Percentiles rank a stretch among this genome's conserved stretches.
Evolutionary conservation across 2,113 vertebrate species (phyloP).

Genomic region (Pseudolaguvia tuberculata): DNA sequence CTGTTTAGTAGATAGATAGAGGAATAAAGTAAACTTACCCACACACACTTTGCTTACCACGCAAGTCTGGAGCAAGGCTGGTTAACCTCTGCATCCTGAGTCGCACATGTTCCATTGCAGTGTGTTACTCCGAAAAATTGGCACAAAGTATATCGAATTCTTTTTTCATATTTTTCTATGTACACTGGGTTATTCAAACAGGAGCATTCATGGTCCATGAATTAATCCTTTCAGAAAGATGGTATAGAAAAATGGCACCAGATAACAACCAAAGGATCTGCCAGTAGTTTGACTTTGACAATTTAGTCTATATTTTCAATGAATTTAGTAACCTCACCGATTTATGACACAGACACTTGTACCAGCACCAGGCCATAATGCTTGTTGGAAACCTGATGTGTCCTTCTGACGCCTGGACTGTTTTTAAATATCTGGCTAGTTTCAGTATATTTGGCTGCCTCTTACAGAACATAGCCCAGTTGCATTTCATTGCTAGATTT

Average conservation of each 20-base stretch:
- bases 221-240: background rate
- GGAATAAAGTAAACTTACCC: too few relatives aligned
- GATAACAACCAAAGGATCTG: background rate
- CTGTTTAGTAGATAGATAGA: too few relatives aligned
- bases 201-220: too few relatives aligned
- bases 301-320: background rate
- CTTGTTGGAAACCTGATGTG: conserved; percentile 13
- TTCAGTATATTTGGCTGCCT: conserved; percentile 10
- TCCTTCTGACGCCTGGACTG: conserved; percentile 5
- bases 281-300: background rate
- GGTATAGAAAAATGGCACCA: background rate
- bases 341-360: background rate
- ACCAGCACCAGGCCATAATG: background rate
- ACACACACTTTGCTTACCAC: too few relatives aligned
- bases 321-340: background rate
- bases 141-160: too few relatives aligned
- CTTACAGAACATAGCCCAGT: conserved; percentile 21
- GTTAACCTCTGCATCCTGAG: too few relatives aligned
- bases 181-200: too few relatives aligned
- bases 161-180: too few relatives aligned
- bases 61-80: too few relatives aligned
- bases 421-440: background rate
- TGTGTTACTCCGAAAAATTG: too few relatives aligned
- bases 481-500: conserved; percentile 13
- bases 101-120: too few relatives aligned